Conservation (phyloP, 2,888 invertebrate species). For the Ceraclea dissimilis region DNA sequence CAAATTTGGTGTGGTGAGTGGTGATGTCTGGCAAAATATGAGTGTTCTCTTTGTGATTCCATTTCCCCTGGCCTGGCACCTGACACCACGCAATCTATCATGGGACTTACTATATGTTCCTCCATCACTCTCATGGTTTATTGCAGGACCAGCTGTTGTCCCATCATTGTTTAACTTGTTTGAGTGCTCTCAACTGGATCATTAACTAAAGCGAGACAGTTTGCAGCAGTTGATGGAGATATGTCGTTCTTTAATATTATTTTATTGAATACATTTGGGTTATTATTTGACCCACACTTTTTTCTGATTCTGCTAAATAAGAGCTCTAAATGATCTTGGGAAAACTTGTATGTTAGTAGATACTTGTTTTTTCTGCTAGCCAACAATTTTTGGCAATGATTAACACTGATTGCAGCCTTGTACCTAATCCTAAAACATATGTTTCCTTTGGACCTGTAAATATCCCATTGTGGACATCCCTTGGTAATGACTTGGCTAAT, state of each 20-base stretch:
- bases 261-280: neutral
- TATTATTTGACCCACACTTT: neutral
- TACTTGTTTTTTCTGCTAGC: neutral
- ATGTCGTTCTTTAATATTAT: neutral
- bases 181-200: neutral
- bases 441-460: neutral
- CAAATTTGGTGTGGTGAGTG: neutral
- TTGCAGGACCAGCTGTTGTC: neutral
- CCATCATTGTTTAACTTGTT: neutral
- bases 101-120: neutral
- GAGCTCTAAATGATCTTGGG: neutral
- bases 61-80: neutral
- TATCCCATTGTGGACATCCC: neutral
- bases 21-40: neutral
- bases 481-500: neutral
- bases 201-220: neutral
- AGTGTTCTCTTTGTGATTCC: neutral
- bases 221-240: neutral
- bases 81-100: neutral
- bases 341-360: neutral
- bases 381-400: neutral
- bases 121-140: neutral
- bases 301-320: conserved; percentile 2
- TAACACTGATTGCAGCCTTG: neutral
- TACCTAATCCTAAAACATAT: neutral